Percentiles rank a stretch among this genome's conserved stretches.
Evolutionary conservation across 2,797 vertebrate species (phyloP).

Genomic region (Nyctibius grandis): DNA sequence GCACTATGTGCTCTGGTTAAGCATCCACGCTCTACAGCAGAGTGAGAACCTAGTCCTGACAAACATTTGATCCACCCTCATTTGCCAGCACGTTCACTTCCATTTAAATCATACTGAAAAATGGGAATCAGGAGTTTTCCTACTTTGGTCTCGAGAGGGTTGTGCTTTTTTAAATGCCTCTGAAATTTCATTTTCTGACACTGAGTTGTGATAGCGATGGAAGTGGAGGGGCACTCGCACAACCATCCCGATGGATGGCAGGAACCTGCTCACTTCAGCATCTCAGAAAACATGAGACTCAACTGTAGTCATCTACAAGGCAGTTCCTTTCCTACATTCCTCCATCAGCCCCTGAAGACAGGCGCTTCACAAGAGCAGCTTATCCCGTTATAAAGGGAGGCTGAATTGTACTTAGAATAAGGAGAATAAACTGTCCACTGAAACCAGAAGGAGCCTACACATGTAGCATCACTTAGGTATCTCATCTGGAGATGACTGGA

Average conservation of each 20-base stretch:
- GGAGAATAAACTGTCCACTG: not conserved
- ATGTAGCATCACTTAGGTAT: not conserved
- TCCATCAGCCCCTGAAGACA: not conserved
- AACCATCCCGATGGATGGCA: not conserved
- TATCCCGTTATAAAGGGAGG: not conserved
- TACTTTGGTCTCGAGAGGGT: not conserved
- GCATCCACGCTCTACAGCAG: not conserved
- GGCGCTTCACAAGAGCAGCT: not conserved
- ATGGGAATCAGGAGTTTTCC: not conserved
- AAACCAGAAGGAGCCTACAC: not conserved
- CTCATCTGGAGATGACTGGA: not conserved
- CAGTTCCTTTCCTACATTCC: not conserved
- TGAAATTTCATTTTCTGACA: not conserved
- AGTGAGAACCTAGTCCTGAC: not conserved
- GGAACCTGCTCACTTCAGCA: not conserved
- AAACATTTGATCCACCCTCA: not conserved
- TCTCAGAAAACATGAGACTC: not conserved
- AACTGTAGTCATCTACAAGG: not conserved
- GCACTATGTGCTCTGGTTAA: accelerated
- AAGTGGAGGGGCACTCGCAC: not conserved
- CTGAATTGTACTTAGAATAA: not conserved
- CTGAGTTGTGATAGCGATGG: not conserved
- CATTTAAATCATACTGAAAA: not conserved
- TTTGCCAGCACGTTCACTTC: not conserved
- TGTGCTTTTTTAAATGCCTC: not conserved